Evolutionary conservation across 2,888 invertebrate species (phyloP), one percentile per base, ranked within the genome.

Genomic region (Anorthoa munda): DNA sequence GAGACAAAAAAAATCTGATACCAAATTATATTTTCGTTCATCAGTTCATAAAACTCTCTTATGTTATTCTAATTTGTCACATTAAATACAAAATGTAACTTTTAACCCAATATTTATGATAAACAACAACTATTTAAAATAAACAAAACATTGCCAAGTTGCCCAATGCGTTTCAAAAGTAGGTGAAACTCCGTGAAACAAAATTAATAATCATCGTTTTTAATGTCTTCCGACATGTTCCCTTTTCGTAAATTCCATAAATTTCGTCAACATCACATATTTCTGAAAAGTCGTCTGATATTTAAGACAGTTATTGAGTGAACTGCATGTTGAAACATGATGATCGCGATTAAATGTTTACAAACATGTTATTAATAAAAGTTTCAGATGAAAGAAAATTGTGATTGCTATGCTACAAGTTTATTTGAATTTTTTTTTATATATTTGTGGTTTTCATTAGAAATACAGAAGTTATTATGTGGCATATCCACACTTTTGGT

Each of bases 161-260:
- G 75, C 74, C 45, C 63, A 81, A 79, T 69, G 18, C 23, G 7
- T 69, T 69, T 58, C 61, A 69, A 79, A 85, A 83, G 53, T 78
- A 82, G 76, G 77, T 80, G 75, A 79, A 68, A 74, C 67, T 72
- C 61, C 56, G 75, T 77, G 65, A 72, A 71, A 75, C 65, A 60
- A 76, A 82, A 85, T 86, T 79, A 85, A 83, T 82, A 79, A 83
- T 83, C 72, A 75, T 85, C 73, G 53, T 70, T 75, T 79, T 77
- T 75, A 83, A 83, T 66, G 79, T 72, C 82, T 80, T 83, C 79
- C 83, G 82, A 81, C 75, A 69, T 39, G 78, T 73, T 77, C 75
- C 79, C 69, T 75, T 75, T 72, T 70, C 53, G 63, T 77, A 39
- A 66, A 61, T 70, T 76, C 48, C 56, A 76, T 86, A 82, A 86